Base-by-base conservation (phyloP, 2,113 vertebrate species). In the Rhinoderma darwinii region DNA sequence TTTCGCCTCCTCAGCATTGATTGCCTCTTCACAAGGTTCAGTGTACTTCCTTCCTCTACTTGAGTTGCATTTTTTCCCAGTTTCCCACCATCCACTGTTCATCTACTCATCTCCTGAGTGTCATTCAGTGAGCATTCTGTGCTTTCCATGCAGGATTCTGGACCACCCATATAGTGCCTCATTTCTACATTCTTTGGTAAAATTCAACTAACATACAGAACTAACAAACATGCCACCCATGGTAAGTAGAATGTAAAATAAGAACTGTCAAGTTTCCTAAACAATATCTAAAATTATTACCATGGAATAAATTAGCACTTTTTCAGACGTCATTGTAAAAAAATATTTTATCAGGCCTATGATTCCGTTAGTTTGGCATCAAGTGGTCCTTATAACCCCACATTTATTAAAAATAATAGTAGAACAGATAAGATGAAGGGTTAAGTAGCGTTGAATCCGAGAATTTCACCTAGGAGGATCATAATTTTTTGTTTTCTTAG, bases 31-130 rank as follows among this genome's bases (percentile, higher is more conserved):
- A 61, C 35, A 84, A n/a, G 20, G 41, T 78, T 50, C 39, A 77
- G 17, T 32, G 18, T 17, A 63, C 51, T 66, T 85, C 20, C 73
- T 85, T 59, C 20, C 68, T 78, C 73, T 41, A 85, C 74, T 37
- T 44, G 18, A 85, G 37, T 20, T 47, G 20, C 32, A 66, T 72
- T 83, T 32, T 84, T 59, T 8, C 59, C 14, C 30, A 66, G 56
- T 85, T 85, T 78, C 73, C 74, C 84, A 85, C 84, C 84, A 63
- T 47, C n/a, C 54, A 51, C 27, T 41, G n/a, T 76, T 47, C 70
- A 41, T 27, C 27, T 61, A 37, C 39, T 59, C 20, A 35, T 85
- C 74, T 44, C 39, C 44, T 32, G 27, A 75, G 72, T 61, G 39
- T 63, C 54, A 43, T 76, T 84, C 72, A 84, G 39, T 61, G 51